These are phyloP conservation scores for Gasteruption jaculator DNA, from an alignment of 2,888 invertebrate genomes.

Conservation along the genomic window DNA sequence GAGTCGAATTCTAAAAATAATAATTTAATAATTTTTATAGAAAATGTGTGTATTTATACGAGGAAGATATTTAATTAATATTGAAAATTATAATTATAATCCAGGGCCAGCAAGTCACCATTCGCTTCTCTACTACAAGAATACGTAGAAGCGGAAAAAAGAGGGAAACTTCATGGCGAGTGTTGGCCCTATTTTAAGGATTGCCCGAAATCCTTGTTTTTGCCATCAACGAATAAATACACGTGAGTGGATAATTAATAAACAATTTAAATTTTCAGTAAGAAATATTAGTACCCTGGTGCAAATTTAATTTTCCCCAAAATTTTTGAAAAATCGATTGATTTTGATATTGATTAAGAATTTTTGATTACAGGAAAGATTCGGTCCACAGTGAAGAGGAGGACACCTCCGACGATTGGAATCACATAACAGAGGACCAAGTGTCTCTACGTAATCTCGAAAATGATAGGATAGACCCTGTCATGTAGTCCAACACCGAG, in stretches of 20 bases:
- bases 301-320: background rate
- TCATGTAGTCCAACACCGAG: no score
- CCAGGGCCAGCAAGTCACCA: slow-evolving; percentile 77
- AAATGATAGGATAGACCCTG: no score
- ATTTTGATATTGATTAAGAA: background rate
- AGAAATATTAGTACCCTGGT: background rate
- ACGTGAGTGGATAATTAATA: slow-evolving; percentile 42
- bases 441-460: no score
- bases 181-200: slow-evolving; percentile 82
- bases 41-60: no score
- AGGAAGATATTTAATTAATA: no score
- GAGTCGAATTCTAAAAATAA: background rate
- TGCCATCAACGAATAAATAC: slow-evolving; percentile 56
- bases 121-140: slow-evolving; percentile 69
- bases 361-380: slow-evolving; percentile 27
- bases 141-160: slow-evolving; percentile 76
- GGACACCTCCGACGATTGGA: slow-evolving; percentile 14
- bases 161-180: slow-evolving; percentile 70
- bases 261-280: background rate
- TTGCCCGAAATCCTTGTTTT: slow-evolving; percentile 78
- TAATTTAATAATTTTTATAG: no score
- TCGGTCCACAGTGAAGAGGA: slow-evolving; percentile 28
- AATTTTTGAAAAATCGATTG: slow-evolving; percentile 4
- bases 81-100: slow-evolving; percentile 27
- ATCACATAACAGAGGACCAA: slow-evolving; percentile 23